phyloP scores from a whole-genome alignment of 2,113 vertebrate species.

The Amblyornis subalaris region DNA sequence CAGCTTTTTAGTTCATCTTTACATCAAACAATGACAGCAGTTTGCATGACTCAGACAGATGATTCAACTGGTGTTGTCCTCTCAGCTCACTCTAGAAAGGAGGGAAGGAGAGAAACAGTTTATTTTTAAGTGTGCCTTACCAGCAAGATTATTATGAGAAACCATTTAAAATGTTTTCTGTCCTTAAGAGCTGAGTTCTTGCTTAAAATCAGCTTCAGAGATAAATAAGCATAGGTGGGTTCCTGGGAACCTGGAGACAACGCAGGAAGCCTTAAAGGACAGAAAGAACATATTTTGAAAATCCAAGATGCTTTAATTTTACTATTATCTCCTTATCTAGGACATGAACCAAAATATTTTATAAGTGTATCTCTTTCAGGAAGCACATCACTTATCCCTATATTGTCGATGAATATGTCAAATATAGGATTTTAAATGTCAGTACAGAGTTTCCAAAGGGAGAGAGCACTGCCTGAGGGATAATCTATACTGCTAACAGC shows the following conservation, averaged over 20 bases:
- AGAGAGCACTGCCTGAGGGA: not conserved
- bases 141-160: conserved; percentile 3
- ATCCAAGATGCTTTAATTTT: not conserved
- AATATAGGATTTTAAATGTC: not conserved
- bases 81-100: not conserved
- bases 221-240: not conserved
- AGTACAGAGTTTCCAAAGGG: not conserved
- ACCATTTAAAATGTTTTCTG: not conserved
- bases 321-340: not conserved
- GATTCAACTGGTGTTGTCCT: conserved; percentile 25
- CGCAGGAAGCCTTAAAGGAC: not conserved
- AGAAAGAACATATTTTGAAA: not conserved
- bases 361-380: not conserved
- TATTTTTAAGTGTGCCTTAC: conserved; percentile 24
- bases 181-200: not conserved
- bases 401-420: not conserved
- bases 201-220: not conserved
- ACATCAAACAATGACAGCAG: conserved; percentile 43
- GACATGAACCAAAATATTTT: not conserved
- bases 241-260: not conserved
- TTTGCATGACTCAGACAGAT: conserved; percentile 31
- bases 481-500: not conserved
- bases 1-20: conserved; percentile 47
- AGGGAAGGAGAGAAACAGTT: not conserved
- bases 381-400: not conserved